phyloP scores from a whole-genome alignment of 2,113 vertebrate genomes.

The Clarias batrachus region DNA sequence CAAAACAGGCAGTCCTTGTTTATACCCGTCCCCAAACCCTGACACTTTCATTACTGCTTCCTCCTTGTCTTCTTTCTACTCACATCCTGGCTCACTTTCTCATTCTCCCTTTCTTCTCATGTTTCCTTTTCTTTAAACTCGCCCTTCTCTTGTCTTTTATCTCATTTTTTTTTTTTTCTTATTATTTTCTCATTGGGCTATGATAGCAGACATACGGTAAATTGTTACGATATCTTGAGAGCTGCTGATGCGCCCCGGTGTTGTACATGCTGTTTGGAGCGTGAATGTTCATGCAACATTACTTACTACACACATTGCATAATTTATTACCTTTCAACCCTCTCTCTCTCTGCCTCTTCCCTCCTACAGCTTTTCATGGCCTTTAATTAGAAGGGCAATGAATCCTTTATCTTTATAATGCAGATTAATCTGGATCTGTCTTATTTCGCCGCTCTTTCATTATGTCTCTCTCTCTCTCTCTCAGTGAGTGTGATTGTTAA shows the following conservation, averaged over 20 bases:
- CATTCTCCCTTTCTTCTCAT: neutral
- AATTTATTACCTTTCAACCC: slow-evolving; percentile 47
- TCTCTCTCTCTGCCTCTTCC: neutral
- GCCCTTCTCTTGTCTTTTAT: neutral
- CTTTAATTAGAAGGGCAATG: slow-evolving; percentile 57
- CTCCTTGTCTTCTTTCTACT: slow-evolving; percentile 9
- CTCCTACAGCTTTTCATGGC: slow-evolving; percentile 32
- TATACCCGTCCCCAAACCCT: slow-evolving; percentile 37
- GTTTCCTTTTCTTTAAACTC: neutral
- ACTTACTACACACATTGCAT: slow-evolving; percentile 49
- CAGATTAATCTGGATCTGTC: slow-evolving; percentile 49
- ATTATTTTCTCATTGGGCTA: neutral
- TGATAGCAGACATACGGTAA: neutral
- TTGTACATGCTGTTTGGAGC: slow-evolving; percentile 14
- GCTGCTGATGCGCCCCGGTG: slow-evolving; percentile 30
- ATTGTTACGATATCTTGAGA: slow-evolving; percentile 5
- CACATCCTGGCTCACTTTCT: neutral
- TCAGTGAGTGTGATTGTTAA: slow-evolving; percentile 65
- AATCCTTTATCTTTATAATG: slow-evolving; percentile 46
- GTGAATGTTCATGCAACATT: slow-evolving; percentile 32
- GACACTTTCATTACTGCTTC: slow-evolving; percentile 45
- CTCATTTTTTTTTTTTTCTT: neutral
- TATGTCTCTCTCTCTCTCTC: slow-evolving; percentile 17
- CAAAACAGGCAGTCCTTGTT: slow-evolving; percentile 37
- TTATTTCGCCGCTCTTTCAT: slow-evolving; percentile 6